Conservation (phyloP, 2,888 invertebrate species). For the Ecdyonurus torrentis region DNA sequence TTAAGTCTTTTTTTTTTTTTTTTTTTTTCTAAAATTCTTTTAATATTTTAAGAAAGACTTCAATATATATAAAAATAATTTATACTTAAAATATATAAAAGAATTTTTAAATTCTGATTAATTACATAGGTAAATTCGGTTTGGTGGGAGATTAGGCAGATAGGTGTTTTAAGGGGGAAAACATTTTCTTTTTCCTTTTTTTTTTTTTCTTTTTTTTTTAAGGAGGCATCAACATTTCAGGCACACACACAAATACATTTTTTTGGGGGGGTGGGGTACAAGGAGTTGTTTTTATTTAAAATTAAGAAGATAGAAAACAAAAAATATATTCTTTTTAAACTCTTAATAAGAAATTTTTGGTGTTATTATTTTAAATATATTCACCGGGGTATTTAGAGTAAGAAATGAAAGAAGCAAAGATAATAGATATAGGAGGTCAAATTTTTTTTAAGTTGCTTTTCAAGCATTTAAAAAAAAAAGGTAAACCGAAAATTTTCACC, state of each 20-base stretch:
- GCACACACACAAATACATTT: neutral
- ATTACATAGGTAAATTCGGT: too few relatives aligned
- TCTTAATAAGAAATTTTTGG: neutral
- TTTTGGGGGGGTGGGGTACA: neutral
- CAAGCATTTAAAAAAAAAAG: neutral
- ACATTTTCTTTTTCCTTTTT: neutral
- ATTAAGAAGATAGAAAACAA: neutral
- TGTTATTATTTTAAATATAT: neutral
- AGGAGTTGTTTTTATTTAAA: neutral
- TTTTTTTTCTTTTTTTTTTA: too few relatives aligned
- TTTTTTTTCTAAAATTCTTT: neutral
- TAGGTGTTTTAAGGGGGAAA: neutral
- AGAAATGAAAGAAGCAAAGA: neutral
- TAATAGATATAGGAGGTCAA: too few relatives aligned
- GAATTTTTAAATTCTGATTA: neutral
- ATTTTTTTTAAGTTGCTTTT: too few relatives aligned
- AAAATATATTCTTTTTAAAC: neutral
- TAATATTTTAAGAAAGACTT: neutral
- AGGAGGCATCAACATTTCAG: neutral
- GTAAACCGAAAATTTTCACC: too few relatives aligned
- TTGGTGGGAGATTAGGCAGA: neutral
- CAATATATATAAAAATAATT: neutral
- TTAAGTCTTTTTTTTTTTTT: neutral
- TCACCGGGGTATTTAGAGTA: neutral
- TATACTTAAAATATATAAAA: neutral